Evolutionary conservation across 2,113 vertebrate genomes (phyloP).

Genomic region (Carassius gibelio): DNA sequence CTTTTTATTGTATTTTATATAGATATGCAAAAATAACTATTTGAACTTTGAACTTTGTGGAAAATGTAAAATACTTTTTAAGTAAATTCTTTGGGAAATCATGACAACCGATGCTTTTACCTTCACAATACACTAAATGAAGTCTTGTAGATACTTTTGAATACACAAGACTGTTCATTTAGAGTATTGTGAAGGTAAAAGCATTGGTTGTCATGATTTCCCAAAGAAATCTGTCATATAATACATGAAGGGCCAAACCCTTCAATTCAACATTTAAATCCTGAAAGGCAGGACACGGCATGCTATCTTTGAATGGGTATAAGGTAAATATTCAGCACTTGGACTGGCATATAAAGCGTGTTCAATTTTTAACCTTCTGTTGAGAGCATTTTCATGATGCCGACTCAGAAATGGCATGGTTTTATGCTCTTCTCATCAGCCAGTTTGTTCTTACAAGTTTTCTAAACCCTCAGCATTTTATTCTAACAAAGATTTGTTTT

Average conservation of each 20-base stretch:
- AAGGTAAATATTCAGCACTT: constrained; percentile 21
- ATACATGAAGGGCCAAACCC: constrained; percentile 39
- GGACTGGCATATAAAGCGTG: constrained; percentile 21
- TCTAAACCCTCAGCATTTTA: background rate
- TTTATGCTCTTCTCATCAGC: background rate
- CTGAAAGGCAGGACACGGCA: constrained; percentile 40
- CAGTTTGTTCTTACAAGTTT: background rate
- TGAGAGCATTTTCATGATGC: background rate
- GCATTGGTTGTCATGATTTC: constrained; percentile 10
- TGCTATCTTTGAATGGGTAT: constrained; percentile 43
- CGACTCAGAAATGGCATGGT: background rate
- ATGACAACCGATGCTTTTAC: constrained; percentile 2
- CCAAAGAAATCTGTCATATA: constrained; percentile 40
- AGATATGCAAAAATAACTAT: background rate
- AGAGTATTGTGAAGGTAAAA: constrained; percentile 10
- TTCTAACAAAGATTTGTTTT: background rate
- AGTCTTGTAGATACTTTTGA: too few relatives aligned
- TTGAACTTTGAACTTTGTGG: too few relatives aligned
- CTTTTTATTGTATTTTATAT: too few relatives aligned
- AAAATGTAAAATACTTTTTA: too few relatives aligned
- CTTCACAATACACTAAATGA: background rate
- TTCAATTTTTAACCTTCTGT: constrained; percentile 22
- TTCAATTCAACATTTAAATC: constrained; percentile 34
- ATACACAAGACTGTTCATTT: background rate
- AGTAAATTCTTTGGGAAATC: background rate